These are phyloP conservation scores for Athripsodes cinereus DNA, from an alignment of 2,888 invertebrate genomes.

Conservation along the genomic window DNA sequence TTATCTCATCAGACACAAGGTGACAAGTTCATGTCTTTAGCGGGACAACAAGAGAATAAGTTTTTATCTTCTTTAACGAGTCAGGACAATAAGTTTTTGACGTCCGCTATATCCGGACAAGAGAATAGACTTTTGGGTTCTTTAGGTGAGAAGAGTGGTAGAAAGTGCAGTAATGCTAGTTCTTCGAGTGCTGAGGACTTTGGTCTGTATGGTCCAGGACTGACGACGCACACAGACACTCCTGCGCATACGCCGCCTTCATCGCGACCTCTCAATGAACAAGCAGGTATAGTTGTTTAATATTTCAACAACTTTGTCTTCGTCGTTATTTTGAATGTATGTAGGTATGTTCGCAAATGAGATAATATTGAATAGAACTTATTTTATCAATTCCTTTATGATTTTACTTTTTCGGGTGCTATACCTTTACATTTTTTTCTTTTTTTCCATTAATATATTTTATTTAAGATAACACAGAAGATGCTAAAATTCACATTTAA, in stretches of 20 bases:
- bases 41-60: conserved; percentile 43
- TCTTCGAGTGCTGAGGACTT: conserved; percentile 85
- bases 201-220: conserved; percentile 61
- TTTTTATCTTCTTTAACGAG: conserved; percentile 45
- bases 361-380: too few relatives aligned
- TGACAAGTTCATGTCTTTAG: conserved; percentile 43
- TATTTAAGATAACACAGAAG: too few relatives aligned
- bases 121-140: conserved; percentile 23
- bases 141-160: conserved; percentile 46
- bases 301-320: too few relatives aligned
- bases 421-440: too few relatives aligned
- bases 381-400: too few relatives aligned
- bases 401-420: too few relatives aligned
- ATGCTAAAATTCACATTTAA: too few relatives aligned
- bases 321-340: too few relatives aligned
- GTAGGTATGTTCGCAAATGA: too few relatives aligned
- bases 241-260: conserved; percentile 67
- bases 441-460: too few relatives aligned
- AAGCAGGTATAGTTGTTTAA: conserved; percentile 45
- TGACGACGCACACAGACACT: conserved; percentile 45
- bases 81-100: conserved; percentile 47
- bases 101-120: conserved; percentile 27
- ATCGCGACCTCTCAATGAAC: conserved; percentile 49
- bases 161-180: conserved; percentile 72
- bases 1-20: conserved; percentile 44